Evolutionary conservation across 2,113 vertebrate genomes (phyloP).

Genomic region (Fregata magnificens): DNA sequence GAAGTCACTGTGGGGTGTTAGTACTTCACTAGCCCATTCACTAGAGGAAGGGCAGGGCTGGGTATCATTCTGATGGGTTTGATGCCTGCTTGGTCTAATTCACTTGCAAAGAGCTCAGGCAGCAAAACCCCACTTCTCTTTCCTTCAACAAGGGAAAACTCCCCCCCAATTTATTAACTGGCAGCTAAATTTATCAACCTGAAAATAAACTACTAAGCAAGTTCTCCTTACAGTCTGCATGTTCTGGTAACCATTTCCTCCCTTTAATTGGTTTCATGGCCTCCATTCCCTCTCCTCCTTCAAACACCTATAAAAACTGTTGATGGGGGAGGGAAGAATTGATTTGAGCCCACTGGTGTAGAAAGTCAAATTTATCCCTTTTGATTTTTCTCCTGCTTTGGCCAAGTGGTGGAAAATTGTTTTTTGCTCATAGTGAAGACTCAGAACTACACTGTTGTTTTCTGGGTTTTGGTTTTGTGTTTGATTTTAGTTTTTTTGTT

Average conservation of each 20-base stretch:
- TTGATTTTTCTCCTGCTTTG: slow-evolving; percentile 10
- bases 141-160: neutral
- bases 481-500: no score
- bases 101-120: neutral
- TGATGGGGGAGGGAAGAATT: neutral
- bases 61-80: neutral
- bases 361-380: neutral
- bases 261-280: neutral
- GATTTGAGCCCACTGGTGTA: neutral
- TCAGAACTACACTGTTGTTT: neutral
- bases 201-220: neutral
- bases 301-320: neutral
- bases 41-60: neutral
- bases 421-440: neutral
- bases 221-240: neutral
- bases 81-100: neutral
- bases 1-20: neutral
- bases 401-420: neutral
- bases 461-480: no score
- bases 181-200: neutral
- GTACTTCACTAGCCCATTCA: neutral
- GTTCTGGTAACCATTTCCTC: neutral
- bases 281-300: neutral
- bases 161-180: neutral
- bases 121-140: neutral